Conservation (phyloP, 2,797 vertebrate species). For the Percopsis omiscomaycus region DNA sequence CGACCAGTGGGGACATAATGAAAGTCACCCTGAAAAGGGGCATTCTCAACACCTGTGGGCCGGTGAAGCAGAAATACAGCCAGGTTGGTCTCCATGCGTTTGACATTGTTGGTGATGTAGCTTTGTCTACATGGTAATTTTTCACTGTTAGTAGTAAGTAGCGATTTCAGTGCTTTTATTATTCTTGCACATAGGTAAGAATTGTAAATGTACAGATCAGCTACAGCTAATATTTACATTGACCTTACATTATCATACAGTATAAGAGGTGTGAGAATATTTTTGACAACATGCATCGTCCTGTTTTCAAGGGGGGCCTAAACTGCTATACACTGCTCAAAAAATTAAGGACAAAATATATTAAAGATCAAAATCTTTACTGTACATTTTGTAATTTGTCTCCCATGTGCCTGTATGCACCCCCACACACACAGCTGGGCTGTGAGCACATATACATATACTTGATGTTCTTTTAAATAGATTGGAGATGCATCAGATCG, state of each 20-base stretch:
- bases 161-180: too few species aligned
- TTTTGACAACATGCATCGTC: too few species aligned
- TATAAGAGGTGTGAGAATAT: too few species aligned
- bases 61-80: conserved; percentile 80
- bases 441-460: too few species aligned
- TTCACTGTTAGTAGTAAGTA: not conserved
- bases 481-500: not conserved
- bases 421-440: too few species aligned
- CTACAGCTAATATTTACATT: not conserved
- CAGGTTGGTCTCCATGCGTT: conserved; percentile 58
- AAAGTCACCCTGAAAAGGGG: conserved; percentile 79
- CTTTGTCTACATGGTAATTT: not conserved
- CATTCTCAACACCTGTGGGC: conserved; percentile 77
- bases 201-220: not conserved
- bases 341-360: too few species aligned
- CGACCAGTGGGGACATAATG: conserved; percentile 87
- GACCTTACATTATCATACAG: not conserved
- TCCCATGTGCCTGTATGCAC: not conserved
- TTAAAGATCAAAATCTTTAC: too few species aligned
- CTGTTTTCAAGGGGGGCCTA: too few species aligned
- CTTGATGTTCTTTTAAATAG: not conserved
- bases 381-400: too few species aligned
- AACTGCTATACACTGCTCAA: too few species aligned
- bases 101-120: not conserved
- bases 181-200: too few species aligned